Evolutionary conservation across 2,888 invertebrate genomes (phyloP).

Genomic region (Cyaniris semiargus): DNA sequence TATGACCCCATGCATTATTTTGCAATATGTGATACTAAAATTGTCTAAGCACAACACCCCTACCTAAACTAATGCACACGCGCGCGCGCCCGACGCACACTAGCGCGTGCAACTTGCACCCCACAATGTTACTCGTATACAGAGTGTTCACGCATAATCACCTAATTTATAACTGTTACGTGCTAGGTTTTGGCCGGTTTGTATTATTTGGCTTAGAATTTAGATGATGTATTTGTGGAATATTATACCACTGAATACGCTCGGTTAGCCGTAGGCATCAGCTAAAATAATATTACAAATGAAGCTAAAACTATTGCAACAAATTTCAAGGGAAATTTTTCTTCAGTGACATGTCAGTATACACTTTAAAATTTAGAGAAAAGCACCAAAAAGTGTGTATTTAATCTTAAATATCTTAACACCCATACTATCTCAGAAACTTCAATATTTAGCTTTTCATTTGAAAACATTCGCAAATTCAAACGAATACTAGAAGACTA

Average conservation of each 20-base stretch:
- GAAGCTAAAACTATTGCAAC: background rate
- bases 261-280: background rate
- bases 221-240: background rate
- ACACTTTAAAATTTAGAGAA: background rate
- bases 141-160: slow-evolving; percentile 48
- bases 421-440: too few species aligned
- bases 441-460: background rate
- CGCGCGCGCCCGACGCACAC: slow-evolving; percentile 45
- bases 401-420: too few species aligned
- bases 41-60: slow-evolving; percentile 73
- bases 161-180: slow-evolving; percentile 29
- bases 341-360: background rate
- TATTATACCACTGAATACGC: background rate
- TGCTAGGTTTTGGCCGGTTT: slow-evolving; percentile 20
- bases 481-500: slow-evolving; percentile 1
- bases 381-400: too few species aligned
- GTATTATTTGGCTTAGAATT: slow-evolving; percentile 14
- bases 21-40: slow-evolving; percentile 71
- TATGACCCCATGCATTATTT: slow-evolving; percentile 63
- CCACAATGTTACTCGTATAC: slow-evolving; percentile 58
- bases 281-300: background rate
- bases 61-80: slow-evolving; percentile 60
- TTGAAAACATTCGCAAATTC: background rate
- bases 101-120: slow-evolving; percentile 51
- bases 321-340: background rate